Evolutionary conservation across 2,888 invertebrate genomes (phyloP), one percentile per base, ranked within the genome.

Genomic region (Dasypogon diadema): DNA sequence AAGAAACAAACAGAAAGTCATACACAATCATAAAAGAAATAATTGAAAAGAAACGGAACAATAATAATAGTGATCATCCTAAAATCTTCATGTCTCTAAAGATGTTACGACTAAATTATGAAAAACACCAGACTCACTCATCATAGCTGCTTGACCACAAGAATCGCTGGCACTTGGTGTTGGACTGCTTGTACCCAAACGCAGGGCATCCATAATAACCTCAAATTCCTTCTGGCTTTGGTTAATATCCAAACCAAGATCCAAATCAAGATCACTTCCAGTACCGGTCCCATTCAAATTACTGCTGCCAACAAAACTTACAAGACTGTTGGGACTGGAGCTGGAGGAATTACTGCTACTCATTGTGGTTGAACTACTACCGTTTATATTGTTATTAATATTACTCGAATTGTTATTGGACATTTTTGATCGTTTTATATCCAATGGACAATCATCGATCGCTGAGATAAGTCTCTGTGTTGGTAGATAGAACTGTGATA

Each of bases 401-500:
- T 30, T 78, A 51, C 21, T 54, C 42, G 26, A 14, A 55, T 55
- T 65, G 16, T 65, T 55, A 60, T 48, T 74, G 18, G 75, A 65
- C 30, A 70, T 24, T 74, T 77, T 77, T 26, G 76, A 14, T 48
- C 80, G 78, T 80, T 79, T 82, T 79, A 77, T 82, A 82, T 81
- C 85, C 78, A 86, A 76, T 0, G 85, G 86, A 78, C 89, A 90
- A 78, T 91, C 91, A 82, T 91, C 91, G 77, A 91, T 90, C 76
- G 90, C 90, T 30, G 92, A 90, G 77, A 92, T 87, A 82, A 92
- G 87, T 75, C 91, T 87, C 26, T 92, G 91, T 1, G 91, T 91
- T 10, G 92, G 91, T 77, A 92, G 90, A 82, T 91, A 92, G 82
- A 92, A 91, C 81, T 92, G 91, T 76, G 91, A 91, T 77, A 92